Evolutionary conservation across 1,140 invertebrate genomes (phyloP).

Genomic region (Babylonia areolata): DNA sequence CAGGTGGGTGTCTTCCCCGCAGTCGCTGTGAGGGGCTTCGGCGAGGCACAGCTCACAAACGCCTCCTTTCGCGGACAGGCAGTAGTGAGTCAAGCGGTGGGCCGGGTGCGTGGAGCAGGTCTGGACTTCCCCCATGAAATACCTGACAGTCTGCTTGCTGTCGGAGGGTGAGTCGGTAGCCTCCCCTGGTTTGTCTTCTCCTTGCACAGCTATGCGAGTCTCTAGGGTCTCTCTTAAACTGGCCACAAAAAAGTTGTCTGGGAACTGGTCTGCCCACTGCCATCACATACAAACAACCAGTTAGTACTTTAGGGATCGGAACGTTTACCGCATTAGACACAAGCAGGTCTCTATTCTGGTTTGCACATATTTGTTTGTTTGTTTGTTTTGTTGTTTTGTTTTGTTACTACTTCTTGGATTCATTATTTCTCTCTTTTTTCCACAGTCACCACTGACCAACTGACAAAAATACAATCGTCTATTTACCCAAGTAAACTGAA

Average conservation of each 20-base stretch:
- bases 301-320: no score
- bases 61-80: not conserved
- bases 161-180: not conserved
- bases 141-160: not conserved
- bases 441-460: no score
- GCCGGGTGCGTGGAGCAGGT: slow-evolving; percentile 23
- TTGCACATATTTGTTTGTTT: no score
- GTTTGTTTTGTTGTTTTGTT: no score
- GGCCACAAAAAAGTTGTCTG: slow-evolving; percentile 62
- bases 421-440: no score
- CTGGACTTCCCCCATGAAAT: not conserved
- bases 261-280: slow-evolving; percentile 56
- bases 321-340: no score
- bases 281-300: not conserved
- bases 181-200: not conserved
- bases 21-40: not conserved
- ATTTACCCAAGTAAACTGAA: no score
- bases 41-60: slow-evolving; percentile 19
- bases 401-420: no score
- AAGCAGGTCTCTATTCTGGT: no score
- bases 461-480: no score
- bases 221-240: slow-evolving; percentile 56
- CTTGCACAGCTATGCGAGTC: not conserved
- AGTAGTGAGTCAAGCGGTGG: not conserved
- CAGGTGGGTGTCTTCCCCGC: not conserved